Evolutionary conservation across 2,888 invertebrate species (phyloP).

Genomic region (Amphipyra tragopoginis): DNA sequence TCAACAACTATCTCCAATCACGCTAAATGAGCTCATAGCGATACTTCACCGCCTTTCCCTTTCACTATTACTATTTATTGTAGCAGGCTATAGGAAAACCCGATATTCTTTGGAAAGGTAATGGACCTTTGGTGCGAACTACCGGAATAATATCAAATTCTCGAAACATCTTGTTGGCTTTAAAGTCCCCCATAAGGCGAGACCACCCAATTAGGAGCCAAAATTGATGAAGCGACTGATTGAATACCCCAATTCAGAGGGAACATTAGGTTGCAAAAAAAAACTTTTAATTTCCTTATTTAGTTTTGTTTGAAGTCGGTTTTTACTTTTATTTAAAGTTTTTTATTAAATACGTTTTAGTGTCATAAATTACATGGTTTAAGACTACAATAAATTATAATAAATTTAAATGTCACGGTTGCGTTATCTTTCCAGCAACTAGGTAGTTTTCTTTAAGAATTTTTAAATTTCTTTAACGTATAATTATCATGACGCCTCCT

Average conservation of each 20-base stretch:
- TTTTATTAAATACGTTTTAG: no score
- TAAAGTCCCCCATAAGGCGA: background rate
- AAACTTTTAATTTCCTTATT: no score
- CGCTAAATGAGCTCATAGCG: background rate
- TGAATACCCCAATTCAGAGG: background rate
- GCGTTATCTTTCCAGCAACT: no score
- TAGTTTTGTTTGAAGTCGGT: no score
- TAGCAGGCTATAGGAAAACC: constrained; percentile 18
- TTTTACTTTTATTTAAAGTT: no score
- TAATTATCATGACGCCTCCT: no score
- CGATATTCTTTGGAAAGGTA: background rate
- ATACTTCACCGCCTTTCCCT: constrained; percentile 21
- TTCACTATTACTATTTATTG: constrained; percentile 23
- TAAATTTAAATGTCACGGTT: no score
- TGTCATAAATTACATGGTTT: no score
- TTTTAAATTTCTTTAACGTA: no score
- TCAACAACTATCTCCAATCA: constrained; percentile 12
- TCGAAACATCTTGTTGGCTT: background rate
- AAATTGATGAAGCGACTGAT: constrained; percentile 1
- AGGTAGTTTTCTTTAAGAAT: no score
- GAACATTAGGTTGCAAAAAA: background rate
- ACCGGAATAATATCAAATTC: background rate
- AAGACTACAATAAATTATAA: no score
- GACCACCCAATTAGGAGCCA: background rate
- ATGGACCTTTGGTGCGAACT: background rate